Evolutionary conservation across 2,888 invertebrate species (phyloP).

Genomic region (Allacma fusca): DNA sequence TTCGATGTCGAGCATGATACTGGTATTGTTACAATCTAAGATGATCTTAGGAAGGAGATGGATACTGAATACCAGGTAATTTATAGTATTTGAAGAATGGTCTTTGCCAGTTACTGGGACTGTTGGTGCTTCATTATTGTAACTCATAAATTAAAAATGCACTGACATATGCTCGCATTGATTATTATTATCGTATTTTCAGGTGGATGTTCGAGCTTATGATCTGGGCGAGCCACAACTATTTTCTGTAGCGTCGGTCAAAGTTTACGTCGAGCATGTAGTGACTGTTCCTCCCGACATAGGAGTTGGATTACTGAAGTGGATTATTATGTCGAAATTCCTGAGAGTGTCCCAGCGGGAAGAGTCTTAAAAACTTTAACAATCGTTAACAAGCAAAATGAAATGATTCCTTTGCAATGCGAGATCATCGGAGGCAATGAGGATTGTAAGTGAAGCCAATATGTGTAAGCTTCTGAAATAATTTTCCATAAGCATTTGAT

Average conservation of each 20-base stretch:
- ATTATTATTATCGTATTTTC: no score
- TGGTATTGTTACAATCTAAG: conserved; percentile 80
- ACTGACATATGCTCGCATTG: no score
- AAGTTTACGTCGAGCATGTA: conserved; percentile 83
- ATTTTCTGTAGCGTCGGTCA: conserved; percentile 81
- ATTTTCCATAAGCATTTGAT: not conserved
- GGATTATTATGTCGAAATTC: conserved; percentile 81
- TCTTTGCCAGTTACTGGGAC: no score
- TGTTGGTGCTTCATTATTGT: no score
- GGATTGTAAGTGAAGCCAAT: conserved; percentile 71
- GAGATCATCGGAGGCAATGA: conserved; percentile 80
- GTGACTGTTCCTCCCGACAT: conserved; percentile 76
- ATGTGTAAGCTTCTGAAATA: no score
- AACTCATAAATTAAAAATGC: no score
- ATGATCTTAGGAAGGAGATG: conserved; percentile 83
- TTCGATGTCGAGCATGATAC: conserved; percentile 88
- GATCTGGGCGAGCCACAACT: conserved; percentile 86
- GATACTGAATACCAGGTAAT: conserved; percentile 84
- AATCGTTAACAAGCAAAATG: conserved; percentile 76
- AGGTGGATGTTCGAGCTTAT: conserved; percentile 85
- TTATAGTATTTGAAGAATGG: no score
- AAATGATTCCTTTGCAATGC: conserved; percentile 77
- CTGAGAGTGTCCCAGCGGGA: conserved; percentile 77
- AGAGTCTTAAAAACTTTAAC: conserved; percentile 76
- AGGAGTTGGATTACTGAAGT: conserved; percentile 82